Conservation (phyloP, 2,888 invertebrate species). For the Polydrusus tereticollis region DNA sequence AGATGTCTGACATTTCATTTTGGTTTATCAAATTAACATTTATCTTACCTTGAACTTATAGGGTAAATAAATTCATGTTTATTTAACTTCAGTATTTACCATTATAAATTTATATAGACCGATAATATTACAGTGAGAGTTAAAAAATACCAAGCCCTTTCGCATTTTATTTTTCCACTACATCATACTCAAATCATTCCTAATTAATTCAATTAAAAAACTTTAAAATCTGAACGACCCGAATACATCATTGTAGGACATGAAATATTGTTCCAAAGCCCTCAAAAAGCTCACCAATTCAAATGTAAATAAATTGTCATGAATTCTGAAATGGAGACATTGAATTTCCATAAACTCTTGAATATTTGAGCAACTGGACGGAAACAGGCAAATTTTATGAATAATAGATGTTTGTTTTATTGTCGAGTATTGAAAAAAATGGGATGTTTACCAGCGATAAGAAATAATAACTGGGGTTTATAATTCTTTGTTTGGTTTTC, state of each 20-base stretch:
- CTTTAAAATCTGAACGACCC: no score
- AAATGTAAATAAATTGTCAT: neutral
- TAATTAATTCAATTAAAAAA: no score
- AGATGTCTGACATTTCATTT: neutral
- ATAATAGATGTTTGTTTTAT: neutral
- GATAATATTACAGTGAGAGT: no score
- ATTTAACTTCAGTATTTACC: neutral
- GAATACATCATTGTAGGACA: neutral
- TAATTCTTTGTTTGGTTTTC: no score
- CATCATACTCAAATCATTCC: no score
- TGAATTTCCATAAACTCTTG: neutral
- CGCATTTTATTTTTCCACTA: no score
- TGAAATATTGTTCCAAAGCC: neutral
- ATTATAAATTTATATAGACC: no score
- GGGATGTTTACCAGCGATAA: neutral
- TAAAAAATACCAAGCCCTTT: no score
- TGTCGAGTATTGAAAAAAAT: neutral
- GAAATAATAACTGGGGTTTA: neutral
- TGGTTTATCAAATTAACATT: neutral
- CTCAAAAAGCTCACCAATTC: neutral
- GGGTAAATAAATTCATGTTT: neutral
- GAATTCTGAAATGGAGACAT: neutral
- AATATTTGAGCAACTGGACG: conserved; percentile 10
- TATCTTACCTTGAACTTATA: neutral
- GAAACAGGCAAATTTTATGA: conserved; percentile 3